Conservation (phyloP, 2,113 vertebrate species). For the Hypocryptadius cinnamomeus region DNA sequence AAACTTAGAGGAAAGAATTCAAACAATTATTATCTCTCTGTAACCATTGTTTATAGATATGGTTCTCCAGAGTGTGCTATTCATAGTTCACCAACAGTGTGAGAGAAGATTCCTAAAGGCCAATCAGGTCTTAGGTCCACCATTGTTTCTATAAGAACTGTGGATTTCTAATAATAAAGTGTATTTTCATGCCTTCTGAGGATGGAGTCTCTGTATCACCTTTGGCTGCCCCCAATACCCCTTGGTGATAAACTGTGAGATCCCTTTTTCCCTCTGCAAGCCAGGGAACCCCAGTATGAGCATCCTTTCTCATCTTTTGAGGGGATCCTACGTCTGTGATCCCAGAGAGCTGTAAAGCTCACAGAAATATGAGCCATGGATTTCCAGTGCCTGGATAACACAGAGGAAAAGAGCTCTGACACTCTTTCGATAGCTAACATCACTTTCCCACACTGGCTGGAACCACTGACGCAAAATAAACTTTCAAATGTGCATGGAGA, state of each 20-base stretch:
- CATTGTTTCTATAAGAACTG: not conserved
- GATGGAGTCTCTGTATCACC: not conserved
- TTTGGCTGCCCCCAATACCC: not conserved
- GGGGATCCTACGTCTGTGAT: not conserved
- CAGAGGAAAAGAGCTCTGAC: not conserved
- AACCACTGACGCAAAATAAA: not conserved
- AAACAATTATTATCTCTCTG: not conserved
- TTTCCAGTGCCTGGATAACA: not conserved
- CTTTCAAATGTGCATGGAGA: not conserved
- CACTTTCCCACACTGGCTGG: not conserved
- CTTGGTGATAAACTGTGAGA: not conserved
- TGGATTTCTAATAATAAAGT: not conserved
- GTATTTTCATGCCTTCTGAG: not conserved
- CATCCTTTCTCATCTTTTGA: not conserved
- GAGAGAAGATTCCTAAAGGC: not conserved
- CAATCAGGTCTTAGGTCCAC: not conserved
- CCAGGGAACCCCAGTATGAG: accelerated
- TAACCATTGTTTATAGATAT: not conserved
- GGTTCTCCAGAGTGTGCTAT: not conserved
- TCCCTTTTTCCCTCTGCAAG: not conserved
- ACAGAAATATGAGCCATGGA: not conserved
- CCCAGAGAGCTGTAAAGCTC: not conserved
- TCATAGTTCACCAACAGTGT: not conserved
- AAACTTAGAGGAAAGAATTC: not conserved
- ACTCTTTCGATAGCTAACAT: not conserved